Percentiles rank a stretch among this genome's conserved stretches.
These are phyloP conservation scores for Drosophila quadrilineata DNA, from an alignment of 1,140 invertebrate species.

Conservation along the genomic window DNA sequence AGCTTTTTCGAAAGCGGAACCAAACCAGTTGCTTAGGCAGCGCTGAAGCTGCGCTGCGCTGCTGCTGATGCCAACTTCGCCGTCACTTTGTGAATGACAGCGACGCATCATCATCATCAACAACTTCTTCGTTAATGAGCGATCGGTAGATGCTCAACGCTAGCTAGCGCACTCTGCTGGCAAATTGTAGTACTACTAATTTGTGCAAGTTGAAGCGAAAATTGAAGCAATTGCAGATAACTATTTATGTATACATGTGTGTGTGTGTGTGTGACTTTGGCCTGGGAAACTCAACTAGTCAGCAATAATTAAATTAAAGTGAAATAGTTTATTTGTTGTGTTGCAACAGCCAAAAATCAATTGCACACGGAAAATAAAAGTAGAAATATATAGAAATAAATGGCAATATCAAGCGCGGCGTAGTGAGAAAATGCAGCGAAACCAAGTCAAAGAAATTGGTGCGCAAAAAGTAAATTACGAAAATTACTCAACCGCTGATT, in stretches of 20 bases:
- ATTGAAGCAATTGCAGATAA: conserved; percentile 29
- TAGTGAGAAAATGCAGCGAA: not conserved
- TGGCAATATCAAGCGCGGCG: conserved; percentile 4
- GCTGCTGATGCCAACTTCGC: too few relatives aligned
- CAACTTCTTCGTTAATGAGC: too few relatives aligned
- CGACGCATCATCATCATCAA: conserved; percentile 22
- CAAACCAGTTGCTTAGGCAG: conserved; percentile 57
- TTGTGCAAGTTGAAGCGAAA: conserved; percentile 32
- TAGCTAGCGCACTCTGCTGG: too few relatives aligned
- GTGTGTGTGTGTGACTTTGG: not conserved
- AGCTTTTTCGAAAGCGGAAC: conserved; percentile 74
- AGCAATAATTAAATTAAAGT: conserved; percentile 46
- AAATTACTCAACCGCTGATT: conserved; percentile 59
- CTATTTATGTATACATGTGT: not conserved
- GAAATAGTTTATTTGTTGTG: conserved; percentile 21
- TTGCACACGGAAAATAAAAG: too few relatives aligned
- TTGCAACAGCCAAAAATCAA: conserved; percentile 12
- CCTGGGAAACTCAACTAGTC: conserved; percentile 38
- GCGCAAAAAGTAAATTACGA: conserved; percentile 68
- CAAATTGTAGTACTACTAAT: too few relatives aligned
- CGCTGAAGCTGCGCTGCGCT: too few relatives aligned
- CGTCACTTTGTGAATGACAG: too few relatives aligned
- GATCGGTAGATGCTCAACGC: too few relatives aligned
- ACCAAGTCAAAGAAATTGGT: conserved; percentile 46
- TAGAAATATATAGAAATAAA: conserved; percentile 13